These are phyloP conservation scores for Apostichopus parvimensis DNA, from an alignment of 35 echinoderm and acorn worm genomes.

Conservation along the genomic window DNA sequence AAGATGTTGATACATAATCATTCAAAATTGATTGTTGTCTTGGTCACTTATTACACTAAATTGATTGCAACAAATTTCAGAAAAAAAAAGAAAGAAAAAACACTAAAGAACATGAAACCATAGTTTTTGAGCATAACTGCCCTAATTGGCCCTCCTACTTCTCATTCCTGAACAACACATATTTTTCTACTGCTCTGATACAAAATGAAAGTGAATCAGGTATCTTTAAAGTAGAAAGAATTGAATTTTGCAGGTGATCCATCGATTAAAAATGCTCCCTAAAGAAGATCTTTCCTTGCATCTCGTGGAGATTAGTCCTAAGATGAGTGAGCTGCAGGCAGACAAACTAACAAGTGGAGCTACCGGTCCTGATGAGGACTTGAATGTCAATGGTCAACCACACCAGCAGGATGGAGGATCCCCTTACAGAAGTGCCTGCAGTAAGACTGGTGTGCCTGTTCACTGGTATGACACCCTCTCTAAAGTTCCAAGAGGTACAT, in stretches of 20 bases:
- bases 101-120: no score
- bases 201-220: not conserved
- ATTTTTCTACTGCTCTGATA: not conserved
- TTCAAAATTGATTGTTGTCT: no score
- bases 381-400: not conserved
- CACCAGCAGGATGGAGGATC: not conserved
- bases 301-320: conserved; percentile 92
- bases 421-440: conserved; percentile 39
- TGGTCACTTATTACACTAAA: no score
- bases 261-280: conserved; percentile 60
- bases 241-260: conserved; percentile 66
- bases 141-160: no score
- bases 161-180: no score
- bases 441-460: conserved; percentile 82
- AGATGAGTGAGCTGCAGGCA: conserved; percentile 88
- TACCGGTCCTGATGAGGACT: not conserved
- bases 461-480: conserved; percentile 80
- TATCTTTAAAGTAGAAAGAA: not conserved
- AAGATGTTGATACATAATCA: no score
- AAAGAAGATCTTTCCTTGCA: conserved; percentile 81
- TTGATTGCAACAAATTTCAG: no score
- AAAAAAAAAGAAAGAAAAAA: no score
- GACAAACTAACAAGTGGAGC: conserved; percentile 65
- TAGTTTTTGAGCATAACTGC: no score
- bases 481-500: conserved; percentile 86